phyloP scores from a whole-genome alignment of 2,113 vertebrate species.

The Calidris pygmaea region DNA sequence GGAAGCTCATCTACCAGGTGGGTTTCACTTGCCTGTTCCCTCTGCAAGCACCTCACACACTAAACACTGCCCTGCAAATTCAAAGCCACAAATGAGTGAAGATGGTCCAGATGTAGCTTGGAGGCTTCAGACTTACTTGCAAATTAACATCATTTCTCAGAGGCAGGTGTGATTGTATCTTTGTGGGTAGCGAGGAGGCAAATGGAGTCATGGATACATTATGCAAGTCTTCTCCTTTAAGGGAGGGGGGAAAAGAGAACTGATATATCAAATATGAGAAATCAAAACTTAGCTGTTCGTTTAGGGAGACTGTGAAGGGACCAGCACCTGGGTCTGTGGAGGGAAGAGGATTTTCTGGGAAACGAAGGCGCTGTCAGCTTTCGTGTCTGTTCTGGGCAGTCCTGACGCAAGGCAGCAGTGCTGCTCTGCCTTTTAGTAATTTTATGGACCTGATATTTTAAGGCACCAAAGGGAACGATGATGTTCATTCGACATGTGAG shows the following conservation, averaged over 20 bases:
- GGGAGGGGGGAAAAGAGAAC: background rate
- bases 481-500: background rate
- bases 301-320: background rate
- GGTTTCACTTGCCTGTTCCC: fast-evolving
- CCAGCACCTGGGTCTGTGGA: fast-evolving
- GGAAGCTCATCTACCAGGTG: background rate
- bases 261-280: background rate
- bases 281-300: background rate
- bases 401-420: background rate
- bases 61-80: background rate
- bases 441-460: slow-evolving; percentile 42
- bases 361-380: background rate
- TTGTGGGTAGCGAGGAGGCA: background rate
- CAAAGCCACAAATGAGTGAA: background rate
- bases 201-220: background rate
- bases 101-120: background rate
- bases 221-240: background rate
- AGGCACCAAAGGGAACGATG: slow-evolving; percentile 37
- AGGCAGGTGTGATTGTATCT: background rate
- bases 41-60: background rate
- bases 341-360: background rate
- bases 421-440: slow-evolving; percentile 1
- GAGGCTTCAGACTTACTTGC: background rate
- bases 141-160: background rate
- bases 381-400: background rate